Base-by-base conservation (phyloP, 2,888 invertebrate species). In the Lutraria lutraria region DNA sequence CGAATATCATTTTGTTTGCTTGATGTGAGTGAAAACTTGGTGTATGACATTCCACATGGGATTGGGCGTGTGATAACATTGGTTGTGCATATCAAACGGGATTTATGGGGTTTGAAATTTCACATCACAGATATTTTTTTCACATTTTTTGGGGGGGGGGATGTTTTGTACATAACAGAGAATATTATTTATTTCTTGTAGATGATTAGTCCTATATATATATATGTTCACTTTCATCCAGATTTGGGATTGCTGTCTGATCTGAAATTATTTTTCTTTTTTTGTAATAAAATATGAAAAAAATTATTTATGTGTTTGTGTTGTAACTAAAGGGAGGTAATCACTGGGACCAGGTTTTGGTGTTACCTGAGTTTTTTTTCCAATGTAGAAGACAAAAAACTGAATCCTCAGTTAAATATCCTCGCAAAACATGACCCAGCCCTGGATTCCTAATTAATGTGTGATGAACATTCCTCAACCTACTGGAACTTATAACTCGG, bases 211-310 rank as follows among this genome's bases (percentile, higher is more conserved):
- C 31, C 16, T 76, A 76, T 34, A 76, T 31, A 34, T 76, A 29
- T 68, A 76, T 76, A 34, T 34, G 31, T 76, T 15, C 29, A 81
- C 25, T 29, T 43, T 84, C 83, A 86, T 83, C 56, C 34, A 87
- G 76, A 82, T 29, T 83, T 68, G 72, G 53, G 88, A 84, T 60
- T 10, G 63, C 85, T 63, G 80, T 81, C 68, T 81, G 88, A 88
- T 84, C 88, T 88, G 88, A 88, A 31, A 56, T 87, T 83, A 84
- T 87, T 83, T 83, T 68, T 25, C 25, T 76, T 56, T 72, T 68
- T 81, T 88, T 68, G 84, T 81, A 88, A 88, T 88, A 88, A 88
- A 88, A 60, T 81, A 52, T 53, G 60, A 85, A 88, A 79, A 84
- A 54, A 19, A 52, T 80, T 53, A 10, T 60, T 0, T 54, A 29